Evolutionary conservation across 2,113 vertebrate genomes (phyloP), one percentile per base, ranked within the genome.

Genomic region (Actenoides hombroni): DNA sequence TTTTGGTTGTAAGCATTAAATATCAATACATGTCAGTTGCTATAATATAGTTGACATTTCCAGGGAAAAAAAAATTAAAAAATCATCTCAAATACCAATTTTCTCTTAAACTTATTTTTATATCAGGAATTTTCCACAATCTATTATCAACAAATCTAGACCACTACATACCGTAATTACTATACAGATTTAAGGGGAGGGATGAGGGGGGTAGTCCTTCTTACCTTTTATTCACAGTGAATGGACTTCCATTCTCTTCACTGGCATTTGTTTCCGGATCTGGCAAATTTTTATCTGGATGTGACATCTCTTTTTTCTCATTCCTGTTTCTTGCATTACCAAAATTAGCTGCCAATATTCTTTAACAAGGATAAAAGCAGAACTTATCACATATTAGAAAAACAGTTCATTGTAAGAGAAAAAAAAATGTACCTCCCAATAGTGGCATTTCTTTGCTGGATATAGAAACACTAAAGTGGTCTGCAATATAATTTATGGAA

Each of bases 261-360:
- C 40, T 25, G 3, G 16, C 74, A 39, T 56, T 75, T 46, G 5
- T 42, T 35, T 60, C 40, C 64, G 42, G 39, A 70, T 69, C 23
- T 73, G 79, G 15, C 13, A 46, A 31, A 18, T 9, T 35, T 56
- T 9, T 29, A 46, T 33, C 46, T 54, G 35, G 67, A 67, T 68
- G 18, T 67, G 86, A 11, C 46, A 2, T 29, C 0, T 4, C 20
- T 49, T 56, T 44, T 35, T 4, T 3, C 42, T 67, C 16, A 67
- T 79, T 28, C 11, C 51, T 33, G 3, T 44, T 59, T 68, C 31
- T 71, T 40, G 2, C 17, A 11, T 10, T 31, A 64, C 5, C 2
- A 95, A 98, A 98, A n/a, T 6, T 91, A 59, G 93, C 7, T 83
- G 97, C 96, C 92, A 97, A 70, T 71, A 9, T 63, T 56, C 94